These are phyloP conservation scores for Macaria liturata DNA, from an alignment of 2,888 invertebrate species.

Conservation along the genomic window DNA sequence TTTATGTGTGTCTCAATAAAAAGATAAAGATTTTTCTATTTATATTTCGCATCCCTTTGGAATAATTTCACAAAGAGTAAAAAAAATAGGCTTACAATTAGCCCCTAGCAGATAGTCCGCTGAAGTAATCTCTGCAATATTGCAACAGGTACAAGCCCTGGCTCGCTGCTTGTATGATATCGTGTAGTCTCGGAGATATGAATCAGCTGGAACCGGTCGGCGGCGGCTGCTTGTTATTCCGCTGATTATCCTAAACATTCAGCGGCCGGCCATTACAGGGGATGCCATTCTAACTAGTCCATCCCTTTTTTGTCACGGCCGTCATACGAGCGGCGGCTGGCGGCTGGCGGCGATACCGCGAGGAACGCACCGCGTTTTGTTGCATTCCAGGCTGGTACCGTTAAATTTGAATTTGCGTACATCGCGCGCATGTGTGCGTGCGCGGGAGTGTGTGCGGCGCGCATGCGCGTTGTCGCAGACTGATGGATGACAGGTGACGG, in stretches of 20 bases:
- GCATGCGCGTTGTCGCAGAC: conserved; percentile 76
- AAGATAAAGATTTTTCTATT: too few relatives aligned
- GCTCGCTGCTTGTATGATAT: too few relatives aligned
- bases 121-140: too few relatives aligned
- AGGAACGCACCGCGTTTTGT: conserved; percentile 70
- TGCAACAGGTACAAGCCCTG: too few relatives aligned
- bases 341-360: conserved; percentile 47
- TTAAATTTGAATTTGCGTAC: conserved; percentile 75
- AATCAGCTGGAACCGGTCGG: conserved; percentile 6
- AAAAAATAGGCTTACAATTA: too few relatives aligned
- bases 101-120: too few relatives aligned
- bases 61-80: too few relatives aligned
- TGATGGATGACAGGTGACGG: conserved; percentile 82
- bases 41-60: too few relatives aligned
- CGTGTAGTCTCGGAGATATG: too few relatives aligned
- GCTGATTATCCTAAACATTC: conserved; percentile 40
- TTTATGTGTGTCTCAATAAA: too few relatives aligned
- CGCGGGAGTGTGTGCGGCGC: conserved; percentile 48
- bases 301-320: conserved; percentile 63
- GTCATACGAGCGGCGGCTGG: conserved; percentile 47
- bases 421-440: conserved; percentile 41
- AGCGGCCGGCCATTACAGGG: conserved; percentile 47
- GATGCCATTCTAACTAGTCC: conserved; percentile 65
- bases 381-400: conserved; percentile 73
- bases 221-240: conserved; percentile 27